A percentile compares a stretch with the other conserved stretches of the same genome.
phyloP scores from a whole-genome alignment of 2,797 vertebrate species.

The Cacajao melanocephalus region DNA sequence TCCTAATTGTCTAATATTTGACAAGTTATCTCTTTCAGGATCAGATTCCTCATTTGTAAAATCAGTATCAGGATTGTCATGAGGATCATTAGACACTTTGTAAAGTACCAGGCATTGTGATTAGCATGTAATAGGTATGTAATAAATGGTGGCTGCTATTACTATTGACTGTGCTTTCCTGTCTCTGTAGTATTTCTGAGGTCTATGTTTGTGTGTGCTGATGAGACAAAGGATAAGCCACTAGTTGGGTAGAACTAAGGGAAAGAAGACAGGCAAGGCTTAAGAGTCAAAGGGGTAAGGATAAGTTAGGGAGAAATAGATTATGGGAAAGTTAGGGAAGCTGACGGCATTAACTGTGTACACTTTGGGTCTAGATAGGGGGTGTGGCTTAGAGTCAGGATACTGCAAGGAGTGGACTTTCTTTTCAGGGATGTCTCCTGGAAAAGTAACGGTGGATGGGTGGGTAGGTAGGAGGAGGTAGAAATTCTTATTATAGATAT shows the following conservation, averaged over 20 bases:
- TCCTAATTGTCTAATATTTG: constrained; percentile 40
- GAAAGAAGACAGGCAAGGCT: background rate
- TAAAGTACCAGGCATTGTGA: constrained; percentile 18
- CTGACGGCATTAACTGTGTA: background rate
- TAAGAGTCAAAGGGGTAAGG: constrained; percentile 27
- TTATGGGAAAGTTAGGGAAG: constrained; percentile 1
- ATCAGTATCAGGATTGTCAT: constrained; percentile 32
- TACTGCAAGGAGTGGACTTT: background rate
- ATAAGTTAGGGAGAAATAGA: constrained; percentile 32
- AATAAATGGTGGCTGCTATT: constrained; percentile 22
- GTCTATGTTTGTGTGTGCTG: constrained; percentile 8
- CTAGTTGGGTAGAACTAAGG: background rate
- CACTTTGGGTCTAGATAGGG: background rate
- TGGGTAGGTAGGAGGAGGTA: background rate
- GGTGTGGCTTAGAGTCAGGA: background rate
- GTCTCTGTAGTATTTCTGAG: constrained; percentile 19
- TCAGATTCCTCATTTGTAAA: constrained; percentile 45
- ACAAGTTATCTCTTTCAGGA: constrained; percentile 33
- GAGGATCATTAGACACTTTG: constrained; percentile 28
- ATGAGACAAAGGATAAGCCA: background rate
- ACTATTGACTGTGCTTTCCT: background rate
- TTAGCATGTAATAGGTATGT: background rate
- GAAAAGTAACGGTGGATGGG: constrained; percentile 12
- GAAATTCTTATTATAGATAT: background rate
- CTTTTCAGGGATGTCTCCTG: background rate